Base-by-base conservation (phyloP, 2,888 invertebrate species). In the Nomada flava region DNA sequence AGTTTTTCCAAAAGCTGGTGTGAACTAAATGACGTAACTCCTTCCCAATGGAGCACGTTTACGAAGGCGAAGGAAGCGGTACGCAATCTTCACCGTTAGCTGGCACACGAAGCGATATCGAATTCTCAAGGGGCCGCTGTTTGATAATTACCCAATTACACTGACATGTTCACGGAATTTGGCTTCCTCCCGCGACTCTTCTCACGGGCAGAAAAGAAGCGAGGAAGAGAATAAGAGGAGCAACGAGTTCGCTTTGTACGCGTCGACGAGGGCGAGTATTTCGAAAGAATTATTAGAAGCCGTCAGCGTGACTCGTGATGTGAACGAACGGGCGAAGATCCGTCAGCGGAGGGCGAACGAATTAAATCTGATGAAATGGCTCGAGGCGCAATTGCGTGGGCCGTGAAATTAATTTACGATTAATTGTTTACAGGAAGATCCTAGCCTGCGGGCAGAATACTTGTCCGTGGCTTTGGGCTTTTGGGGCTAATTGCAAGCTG, bases 91-190 rank as follows among this genome's bases (percentile, higher is more conserved):
- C 50, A 76, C 70, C 74, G 74, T 71, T 81, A 53, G 64, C 72
- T 55, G 70, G 67, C 23, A 68, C 67, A 36, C 60, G 71, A 77
- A 47, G 29, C 13, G 36, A 62, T 78, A 86, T 86, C 86, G 81
- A 86, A 83, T 83, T 85, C 85, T 79, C 86, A 79, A 60, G 78
- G 62, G 71, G 20, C 42, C 67, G 68, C 55, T 57, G 67, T 68
- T 80, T 83, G 80, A 86, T 86, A 85, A 85, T 86, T 81, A 70
- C 74, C 83, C 79, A 85, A 86, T 85, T 85, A 81, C 82, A 67
- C 47, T 50, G 36, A 60, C 71, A 23, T 57, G 62, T 69, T 81
- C 68, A 47, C 55, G 77, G 77, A 84, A 84, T 65, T 69, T 75
- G 55, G 47, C 52, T 64, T 55, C 68, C 57, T 76, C 64, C 36